Conservation (phyloP, 2,888 invertebrate species). For the Clepsis dumicolana region DNA sequence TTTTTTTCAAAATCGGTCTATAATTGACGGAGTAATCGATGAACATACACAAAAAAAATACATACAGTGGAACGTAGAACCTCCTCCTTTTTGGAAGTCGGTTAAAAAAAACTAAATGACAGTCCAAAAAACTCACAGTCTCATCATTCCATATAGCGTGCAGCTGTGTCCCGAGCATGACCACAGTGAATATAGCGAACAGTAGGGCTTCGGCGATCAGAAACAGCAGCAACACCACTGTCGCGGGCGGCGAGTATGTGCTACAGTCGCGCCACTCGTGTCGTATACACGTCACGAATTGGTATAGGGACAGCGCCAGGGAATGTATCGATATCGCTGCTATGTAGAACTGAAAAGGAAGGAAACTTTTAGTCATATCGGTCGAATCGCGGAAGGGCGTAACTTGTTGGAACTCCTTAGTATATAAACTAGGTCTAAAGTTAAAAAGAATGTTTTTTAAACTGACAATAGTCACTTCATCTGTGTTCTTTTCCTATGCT, state of each 20-base stretch:
- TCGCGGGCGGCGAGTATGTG: constrained; percentile 97
- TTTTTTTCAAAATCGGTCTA: too few relatives aligned
- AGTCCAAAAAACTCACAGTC: constrained; percentile 88
- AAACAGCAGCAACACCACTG: constrained; percentile 96
- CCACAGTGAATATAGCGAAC: constrained; percentile 98
- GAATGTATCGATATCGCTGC: constrained; percentile 98
- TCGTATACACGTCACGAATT: constrained; percentile 96
- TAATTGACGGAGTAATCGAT: too few relatives aligned
- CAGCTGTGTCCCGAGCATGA: constrained; percentile 98
- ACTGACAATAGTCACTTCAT: too few relatives aligned
- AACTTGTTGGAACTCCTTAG: too few relatives aligned
- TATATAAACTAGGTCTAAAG: too few relatives aligned
- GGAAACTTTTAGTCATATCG: too few relatives aligned
- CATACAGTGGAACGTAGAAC: too few relatives aligned
- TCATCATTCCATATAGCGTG: constrained; percentile 99
- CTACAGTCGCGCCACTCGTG: constrained; percentile 98
- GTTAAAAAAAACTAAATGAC: background rate
- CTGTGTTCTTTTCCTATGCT: too few relatives aligned
- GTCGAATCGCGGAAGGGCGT: too few relatives aligned
- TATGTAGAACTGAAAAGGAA: constrained; percentile 94
- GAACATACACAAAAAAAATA: too few relatives aligned
- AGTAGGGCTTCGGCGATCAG: constrained; percentile 97
- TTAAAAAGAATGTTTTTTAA: too few relatives aligned
- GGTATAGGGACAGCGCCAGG: constrained; percentile 95
- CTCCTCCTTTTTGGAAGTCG: too few relatives aligned